Evolutionary conservation across 2,113 vertebrate genomes (phyloP), one percentile per base, ranked within the genome.

Genomic region (Dipodomys merriami): DNA sequence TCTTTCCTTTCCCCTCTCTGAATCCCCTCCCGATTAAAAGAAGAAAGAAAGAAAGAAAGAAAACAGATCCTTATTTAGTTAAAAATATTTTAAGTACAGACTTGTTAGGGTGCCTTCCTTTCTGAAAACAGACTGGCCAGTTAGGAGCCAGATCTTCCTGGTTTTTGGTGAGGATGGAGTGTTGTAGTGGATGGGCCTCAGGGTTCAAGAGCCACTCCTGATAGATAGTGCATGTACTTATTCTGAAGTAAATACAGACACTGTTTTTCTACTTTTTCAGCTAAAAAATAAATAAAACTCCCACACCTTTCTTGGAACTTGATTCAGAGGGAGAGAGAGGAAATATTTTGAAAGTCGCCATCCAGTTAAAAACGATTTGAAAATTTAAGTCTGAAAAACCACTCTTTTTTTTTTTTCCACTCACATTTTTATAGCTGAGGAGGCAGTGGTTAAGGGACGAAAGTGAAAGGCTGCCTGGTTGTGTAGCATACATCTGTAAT

Each of bases 21-120:
- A 90, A 53, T 90, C 39, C 39, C 39, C 39, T 88, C 44, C 25
- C 84, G 46, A 84, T 72, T 74, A 6, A n/a, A 67, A 74, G 68
- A 39, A 22, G 2, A 49, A 44, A 92, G 44, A 33, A 73, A 92
- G 44, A 33, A 73, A 77, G 65, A 57, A 79, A 77, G 57, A n/a
- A 89, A 93, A 90, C 67, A 91, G 57, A 53, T 86, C 29, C 11
- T 15, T 92, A 46, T 95, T 94, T 94, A 92, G 94, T 94, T 92
- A 80, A 83, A 93, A 62, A 76, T 95, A 69, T 92, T 91, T 15
- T 20, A 74, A 94, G 91, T 35, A 71, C 49, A 93, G 76, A 53
- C 20, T 67, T 73, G 57, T 91, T 49, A 35, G 0, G 0, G 73
- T 27, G 46, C 64, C 77, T 86, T 69, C 49, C 69, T 12, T 81